phyloP scores from a whole-genome alignment of 2,113 vertebrate species.

The Muntiacus muntjak region DNA sequence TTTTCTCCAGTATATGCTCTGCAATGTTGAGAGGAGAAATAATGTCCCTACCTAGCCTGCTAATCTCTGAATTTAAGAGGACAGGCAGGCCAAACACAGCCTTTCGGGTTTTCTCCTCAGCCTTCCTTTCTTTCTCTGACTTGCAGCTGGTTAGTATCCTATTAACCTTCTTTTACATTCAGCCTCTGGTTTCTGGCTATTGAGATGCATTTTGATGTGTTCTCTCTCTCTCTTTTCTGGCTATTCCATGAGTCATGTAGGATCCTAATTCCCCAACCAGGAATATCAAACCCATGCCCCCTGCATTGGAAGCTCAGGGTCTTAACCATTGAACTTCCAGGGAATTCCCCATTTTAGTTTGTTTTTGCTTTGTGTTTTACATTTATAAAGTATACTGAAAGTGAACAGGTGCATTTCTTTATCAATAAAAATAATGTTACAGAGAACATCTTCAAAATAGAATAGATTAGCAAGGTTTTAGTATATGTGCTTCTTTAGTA shows the following conservation, averaged over 20 bases:
- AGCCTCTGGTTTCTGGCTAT: neutral
- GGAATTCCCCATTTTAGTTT: neutral
- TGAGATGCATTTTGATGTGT: neutral
- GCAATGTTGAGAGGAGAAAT: neutral
- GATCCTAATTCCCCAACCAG: neutral
- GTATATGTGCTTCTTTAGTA: neutral
- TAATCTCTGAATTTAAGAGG: neutral
- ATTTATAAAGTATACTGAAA: constrained; percentile 23
- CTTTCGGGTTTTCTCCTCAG: neutral
- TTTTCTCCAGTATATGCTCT: neutral
- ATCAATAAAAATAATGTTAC: neutral
- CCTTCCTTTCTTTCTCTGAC: neutral
- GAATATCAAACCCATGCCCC: neutral
- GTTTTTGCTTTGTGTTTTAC: neutral
- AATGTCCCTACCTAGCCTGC: neutral
- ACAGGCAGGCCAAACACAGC: neutral
- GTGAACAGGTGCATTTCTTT: neutral
- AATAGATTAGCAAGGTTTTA: neutral
- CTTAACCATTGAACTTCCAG: neutral
- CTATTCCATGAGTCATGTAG: neutral
- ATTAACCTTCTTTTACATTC: neutral
- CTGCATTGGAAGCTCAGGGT: neutral
- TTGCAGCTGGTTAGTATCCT: neutral
- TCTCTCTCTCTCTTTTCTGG: neutral
- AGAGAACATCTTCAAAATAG: neutral